phyloP scores from a whole-genome alignment of 92 coral and sea anemone species.

The Micromussa lordhowensis region DNA sequence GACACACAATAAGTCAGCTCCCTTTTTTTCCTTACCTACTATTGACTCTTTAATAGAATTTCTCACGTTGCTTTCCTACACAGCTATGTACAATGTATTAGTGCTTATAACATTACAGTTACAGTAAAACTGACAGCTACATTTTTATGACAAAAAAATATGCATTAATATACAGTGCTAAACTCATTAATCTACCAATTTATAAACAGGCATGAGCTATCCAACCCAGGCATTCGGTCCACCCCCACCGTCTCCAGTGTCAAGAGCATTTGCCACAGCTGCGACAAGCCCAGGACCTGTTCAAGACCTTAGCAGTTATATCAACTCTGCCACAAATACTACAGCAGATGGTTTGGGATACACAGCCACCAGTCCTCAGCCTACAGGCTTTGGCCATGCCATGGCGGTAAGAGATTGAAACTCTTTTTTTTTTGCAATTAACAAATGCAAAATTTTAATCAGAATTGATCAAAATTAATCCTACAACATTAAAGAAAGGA shows the following conservation, averaged over 20 bases:
- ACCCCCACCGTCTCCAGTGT: constrained; percentile 96
- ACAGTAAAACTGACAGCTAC: too few species aligned
- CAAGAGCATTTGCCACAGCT: constrained; percentile 86
- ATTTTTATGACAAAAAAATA: too few species aligned
- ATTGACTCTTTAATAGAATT: too few species aligned
- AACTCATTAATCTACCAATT: background rate
- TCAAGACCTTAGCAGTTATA: constrained; percentile 78
- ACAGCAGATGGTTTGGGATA: constrained; percentile 88
- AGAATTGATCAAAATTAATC: background rate
- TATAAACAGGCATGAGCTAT: constrained; percentile 71
- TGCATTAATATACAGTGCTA: too few species aligned
- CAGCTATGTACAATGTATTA: too few species aligned
- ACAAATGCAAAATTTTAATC: background rate
- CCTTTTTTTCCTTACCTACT: too few species aligned
- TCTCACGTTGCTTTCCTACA: too few species aligned
- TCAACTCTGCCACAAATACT: constrained; percentile 86
- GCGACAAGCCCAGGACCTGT: constrained; percentile 98
- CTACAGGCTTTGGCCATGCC: constrained; percentile 88
- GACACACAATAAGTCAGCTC: too few species aligned
- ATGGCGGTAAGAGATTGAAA: constrained; percentile 79
- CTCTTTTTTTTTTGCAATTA: background rate
- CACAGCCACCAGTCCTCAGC: constrained; percentile 98
- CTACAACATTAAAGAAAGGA: background rate
- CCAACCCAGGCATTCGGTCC: constrained; percentile 90
- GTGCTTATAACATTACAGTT: too few species aligned